Conservation (phyloP, 2,797 vertebrate species). For the Paguma larvata region DNA sequence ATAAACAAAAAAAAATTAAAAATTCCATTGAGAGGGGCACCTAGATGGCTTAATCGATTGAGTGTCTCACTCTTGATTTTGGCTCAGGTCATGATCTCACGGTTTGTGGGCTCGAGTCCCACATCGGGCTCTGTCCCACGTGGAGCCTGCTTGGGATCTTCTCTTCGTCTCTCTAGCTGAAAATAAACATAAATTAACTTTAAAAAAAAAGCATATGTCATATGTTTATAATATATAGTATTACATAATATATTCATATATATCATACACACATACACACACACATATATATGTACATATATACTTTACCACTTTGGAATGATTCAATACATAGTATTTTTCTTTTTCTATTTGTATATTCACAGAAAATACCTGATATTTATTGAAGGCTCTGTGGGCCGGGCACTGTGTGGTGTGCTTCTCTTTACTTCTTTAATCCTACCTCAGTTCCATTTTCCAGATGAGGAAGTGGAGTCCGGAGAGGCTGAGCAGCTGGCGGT, state of each 20-base stretch:
- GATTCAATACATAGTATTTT: neutral
- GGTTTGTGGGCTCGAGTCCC: too few relatives aligned
- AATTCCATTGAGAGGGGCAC: too few relatives aligned
- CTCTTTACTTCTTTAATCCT: neutral
- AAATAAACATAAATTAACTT: too few relatives aligned
- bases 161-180: too few relatives aligned
- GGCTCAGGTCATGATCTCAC: too few relatives aligned
- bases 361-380: neutral
- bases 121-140: too few relatives aligned
- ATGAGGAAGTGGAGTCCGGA: neutral
- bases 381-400: neutral
- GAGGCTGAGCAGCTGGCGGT: neutral
- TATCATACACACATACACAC: neutral
- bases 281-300: neutral
- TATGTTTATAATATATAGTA: neutral
- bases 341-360: neutral
- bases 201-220: neutral
- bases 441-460: neutral
- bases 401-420: neutral
- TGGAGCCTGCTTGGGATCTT: too few relatives aligned
- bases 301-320: neutral
- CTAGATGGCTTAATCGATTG: too few relatives aligned
- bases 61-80: too few relatives aligned
- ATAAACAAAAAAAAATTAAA: too few relatives aligned
- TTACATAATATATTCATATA: neutral